Evolutionary conservation across 1,140 invertebrate genomes (phyloP).

Genomic region (Bactericera cockerelli): DNA sequence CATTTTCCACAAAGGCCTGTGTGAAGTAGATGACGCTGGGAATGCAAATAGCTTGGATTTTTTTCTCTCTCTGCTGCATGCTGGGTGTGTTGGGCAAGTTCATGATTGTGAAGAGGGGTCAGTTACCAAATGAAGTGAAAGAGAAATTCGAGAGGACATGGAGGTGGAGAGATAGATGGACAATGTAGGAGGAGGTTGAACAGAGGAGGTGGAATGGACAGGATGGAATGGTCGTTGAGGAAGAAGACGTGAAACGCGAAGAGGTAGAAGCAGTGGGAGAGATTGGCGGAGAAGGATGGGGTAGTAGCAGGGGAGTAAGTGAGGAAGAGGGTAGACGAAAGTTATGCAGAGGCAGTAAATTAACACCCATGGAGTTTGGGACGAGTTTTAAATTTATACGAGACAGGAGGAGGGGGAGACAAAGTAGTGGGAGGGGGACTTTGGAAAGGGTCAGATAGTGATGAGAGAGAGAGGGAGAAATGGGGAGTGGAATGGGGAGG

Average conservation of each 20-base stretch:
- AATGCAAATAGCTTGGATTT: too few relatives aligned
- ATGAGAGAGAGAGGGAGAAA: neutral
- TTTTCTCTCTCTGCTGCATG: too few relatives aligned
- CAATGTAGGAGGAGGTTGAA: too few relatives aligned
- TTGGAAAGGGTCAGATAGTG: neutral
- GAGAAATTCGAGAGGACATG: too few relatives aligned
- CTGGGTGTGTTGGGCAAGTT: neutral
- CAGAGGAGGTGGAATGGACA: too few relatives aligned
- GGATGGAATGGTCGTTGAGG: too few relatives aligned
- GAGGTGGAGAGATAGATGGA: too few relatives aligned
- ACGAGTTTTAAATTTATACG: neutral
- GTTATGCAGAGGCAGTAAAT: neutral
- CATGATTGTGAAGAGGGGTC: constrained; percentile 3
- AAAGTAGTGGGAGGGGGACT: neutral
- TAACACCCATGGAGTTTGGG: neutral
- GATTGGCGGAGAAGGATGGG: neutral
- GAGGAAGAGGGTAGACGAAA: constrained; percentile 1
- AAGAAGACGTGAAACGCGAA: neutral
- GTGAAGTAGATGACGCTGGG: too few relatives aligned
- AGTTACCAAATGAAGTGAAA: constrained; percentile 6
- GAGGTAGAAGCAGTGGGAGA: neutral
- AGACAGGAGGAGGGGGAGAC: neutral
- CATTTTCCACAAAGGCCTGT: too few relatives aligned
- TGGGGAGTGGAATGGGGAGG: neutral
- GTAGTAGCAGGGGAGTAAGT: neutral